A percentile compares a stretch with the other conserved stretches of the same genome.
Evolutionary conservation across 2,797 vertebrate genomes (phyloP).

Genomic region (Alosa sapidissima): DNA sequence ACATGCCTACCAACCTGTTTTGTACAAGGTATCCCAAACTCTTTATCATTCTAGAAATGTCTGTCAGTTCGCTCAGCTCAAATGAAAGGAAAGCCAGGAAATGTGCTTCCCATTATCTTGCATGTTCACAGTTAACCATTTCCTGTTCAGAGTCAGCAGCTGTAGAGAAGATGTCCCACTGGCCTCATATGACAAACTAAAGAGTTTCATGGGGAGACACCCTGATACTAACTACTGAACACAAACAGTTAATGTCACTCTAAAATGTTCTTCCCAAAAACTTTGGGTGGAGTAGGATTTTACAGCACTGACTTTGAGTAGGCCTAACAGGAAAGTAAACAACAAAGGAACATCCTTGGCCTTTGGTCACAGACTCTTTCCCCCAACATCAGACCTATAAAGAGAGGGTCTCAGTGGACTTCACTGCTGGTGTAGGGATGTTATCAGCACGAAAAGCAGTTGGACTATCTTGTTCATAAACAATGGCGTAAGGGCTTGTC

Average conservation of each 20-base stretch:
- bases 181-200: neutral
- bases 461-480: too few relatives aligned
- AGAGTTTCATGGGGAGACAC: neutral
- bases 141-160: constrained; percentile 47
- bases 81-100: constrained; percentile 42
- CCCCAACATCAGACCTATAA: neutral
- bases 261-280: neutral
- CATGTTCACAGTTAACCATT: constrained; percentile 30
- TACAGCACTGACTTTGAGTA: neutral
- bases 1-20: neutral
- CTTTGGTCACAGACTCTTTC: neutral
- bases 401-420: neutral
- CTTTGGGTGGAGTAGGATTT: neutral
- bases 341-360: neutral
- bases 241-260: neutral
- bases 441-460: neutral
- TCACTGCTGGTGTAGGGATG: neutral
- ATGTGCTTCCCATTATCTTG: constrained; percentile 47
- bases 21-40: neutral
- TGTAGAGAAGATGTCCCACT: neutral
- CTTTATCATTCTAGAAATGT: neutral
- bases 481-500: too few relatives aligned
- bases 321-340: neutral
- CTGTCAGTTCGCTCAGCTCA: neutral
- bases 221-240: neutral